Base-by-base conservation (phyloP, 2,113 vertebrate species). In the Pyxicephalus adspersus region DNA sequence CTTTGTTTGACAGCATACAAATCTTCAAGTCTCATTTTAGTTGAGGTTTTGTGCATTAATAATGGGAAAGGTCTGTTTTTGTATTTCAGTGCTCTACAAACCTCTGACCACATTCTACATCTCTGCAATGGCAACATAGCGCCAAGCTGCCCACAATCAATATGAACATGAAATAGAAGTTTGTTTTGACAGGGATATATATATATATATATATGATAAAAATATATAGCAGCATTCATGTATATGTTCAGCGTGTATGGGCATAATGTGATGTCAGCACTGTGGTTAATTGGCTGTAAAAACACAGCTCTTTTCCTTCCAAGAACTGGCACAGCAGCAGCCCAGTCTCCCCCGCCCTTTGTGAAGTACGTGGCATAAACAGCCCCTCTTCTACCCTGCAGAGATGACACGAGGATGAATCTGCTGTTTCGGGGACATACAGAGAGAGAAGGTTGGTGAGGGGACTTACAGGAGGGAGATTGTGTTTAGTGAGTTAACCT, bases 301-400 rank as follows among this genome's bases (percentile, higher is more conserved):
- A 57, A 11, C 29, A 26, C 11, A 20, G 57, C 26, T 17, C 11
- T 52, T 28, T 72, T 34, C 51, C 29, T 72, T 31, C 70, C 51
- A 29, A 31, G 52, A 57, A 15, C 68, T 55, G 68, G 68, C 52
- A 72, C 51, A 57, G 52, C 68, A 29, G 68, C 17, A 11, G 65
- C 23, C 50, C 54, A 51, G 26, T 26, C 70, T 6, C 68, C 60
- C 50, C 70, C 70, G 57, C 70, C 70, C 52, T 22, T 15, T 73
- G 54, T 34, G 52, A 22, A 55, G 28, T 55, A 57, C 68, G 68
- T 72, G 68, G 52, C 68, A 72, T 28, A n/a, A 19, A 29, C 51
- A 55, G 52, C 51, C 23, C 8, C 57, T 23, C 9, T 22, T 54
- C 50, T 54, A 23, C 68, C 51, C 50, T 54, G 25, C 9, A 26